These are phyloP conservation scores for Papilio polytes DNA, from an alignment of 1,140 invertebrate genomes.

Conservation along the genomic window DNA sequence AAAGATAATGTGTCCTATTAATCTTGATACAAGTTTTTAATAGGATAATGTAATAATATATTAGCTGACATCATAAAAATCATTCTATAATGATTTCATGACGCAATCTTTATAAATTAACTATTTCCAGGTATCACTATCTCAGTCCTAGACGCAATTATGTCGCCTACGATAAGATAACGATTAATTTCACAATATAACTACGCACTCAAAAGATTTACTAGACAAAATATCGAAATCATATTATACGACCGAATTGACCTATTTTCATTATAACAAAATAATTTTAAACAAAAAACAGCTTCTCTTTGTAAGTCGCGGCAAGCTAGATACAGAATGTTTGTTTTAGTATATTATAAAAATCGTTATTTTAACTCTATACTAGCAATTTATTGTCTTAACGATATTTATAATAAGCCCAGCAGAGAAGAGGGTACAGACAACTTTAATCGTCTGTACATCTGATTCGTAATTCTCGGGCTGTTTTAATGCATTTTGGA, in stretches of 20 bases:
- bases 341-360: no score
- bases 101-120: neutral
- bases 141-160: neutral
- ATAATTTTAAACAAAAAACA: no score
- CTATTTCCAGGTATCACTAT: constrained; percentile 5
- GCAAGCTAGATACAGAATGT: no score
- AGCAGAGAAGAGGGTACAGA: neutral
- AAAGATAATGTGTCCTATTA: no score
- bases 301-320: no score
- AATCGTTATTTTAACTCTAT: neutral
- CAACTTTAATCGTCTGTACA: neutral
- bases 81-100: neutral
- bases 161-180: neutral
- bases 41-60: neutral
- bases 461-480: neutral
- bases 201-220: neutral
- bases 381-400: neutral
- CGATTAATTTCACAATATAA: neutral
- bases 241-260: neutral
- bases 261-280: no score
- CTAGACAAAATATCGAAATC: neutral
- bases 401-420: neutral
- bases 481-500: neutral
- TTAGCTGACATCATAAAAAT: neutral
- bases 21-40: no score